phyloP scores from a whole-genome alignment of 2,113 vertebrate genomes.

The Baryphthengus martii region DNA sequence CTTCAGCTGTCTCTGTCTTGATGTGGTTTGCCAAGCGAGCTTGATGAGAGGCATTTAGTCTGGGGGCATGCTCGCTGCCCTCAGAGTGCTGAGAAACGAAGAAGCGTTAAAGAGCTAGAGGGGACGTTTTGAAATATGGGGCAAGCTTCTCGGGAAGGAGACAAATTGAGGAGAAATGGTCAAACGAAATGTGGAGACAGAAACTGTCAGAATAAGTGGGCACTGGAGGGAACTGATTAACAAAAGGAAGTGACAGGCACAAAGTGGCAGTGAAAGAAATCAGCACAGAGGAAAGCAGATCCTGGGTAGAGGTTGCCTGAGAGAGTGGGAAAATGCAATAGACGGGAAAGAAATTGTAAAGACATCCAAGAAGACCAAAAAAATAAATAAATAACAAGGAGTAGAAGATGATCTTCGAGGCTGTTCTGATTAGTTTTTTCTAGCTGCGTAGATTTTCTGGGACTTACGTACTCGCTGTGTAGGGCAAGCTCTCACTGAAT shows the following conservation, averaged over 20 bases:
- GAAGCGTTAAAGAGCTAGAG: background rate
- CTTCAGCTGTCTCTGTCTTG: background rate
- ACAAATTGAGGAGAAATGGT: slow-evolving; percentile 10
- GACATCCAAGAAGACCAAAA: background rate
- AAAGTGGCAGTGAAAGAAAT: slow-evolving; percentile 37
- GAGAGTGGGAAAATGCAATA: background rate
- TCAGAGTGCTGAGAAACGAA: background rate
- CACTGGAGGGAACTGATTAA: slow-evolving; percentile 5
- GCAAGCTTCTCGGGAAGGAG: background rate
- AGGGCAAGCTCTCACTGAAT: background rate
- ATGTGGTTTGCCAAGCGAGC: background rate
- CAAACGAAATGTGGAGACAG: background rate
- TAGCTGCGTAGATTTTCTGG: background rate
- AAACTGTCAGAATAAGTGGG: slow-evolving; percentile 2
- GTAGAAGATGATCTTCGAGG: background rate
- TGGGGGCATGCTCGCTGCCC: background rate
- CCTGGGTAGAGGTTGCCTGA: background rate
- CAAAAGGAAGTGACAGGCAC: background rate
- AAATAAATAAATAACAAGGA: background rate
- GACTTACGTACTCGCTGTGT: background rate
- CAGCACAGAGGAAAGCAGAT: background rate
- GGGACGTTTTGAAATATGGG: background rate
- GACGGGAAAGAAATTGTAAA: background rate
- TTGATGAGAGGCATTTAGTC: background rate
- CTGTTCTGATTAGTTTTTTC: background rate